phyloP scores from a whole-genome alignment of 2,113 vertebrate species.

The Pitta sordida region DNA sequence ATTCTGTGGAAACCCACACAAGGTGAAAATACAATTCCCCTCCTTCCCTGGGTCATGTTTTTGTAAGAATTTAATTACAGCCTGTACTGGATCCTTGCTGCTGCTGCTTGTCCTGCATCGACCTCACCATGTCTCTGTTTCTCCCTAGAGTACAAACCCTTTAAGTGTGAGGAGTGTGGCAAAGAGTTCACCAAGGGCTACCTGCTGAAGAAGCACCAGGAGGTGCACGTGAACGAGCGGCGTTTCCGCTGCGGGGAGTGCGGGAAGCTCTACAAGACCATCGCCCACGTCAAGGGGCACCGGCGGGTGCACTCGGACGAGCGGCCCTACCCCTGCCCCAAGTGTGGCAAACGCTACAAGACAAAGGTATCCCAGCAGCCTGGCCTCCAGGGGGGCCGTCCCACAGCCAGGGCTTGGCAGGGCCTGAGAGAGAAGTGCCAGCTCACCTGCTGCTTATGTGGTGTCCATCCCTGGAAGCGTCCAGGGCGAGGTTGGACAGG shows the following conservation, averaged over 20 bases:
- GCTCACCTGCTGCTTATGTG: accelerated
- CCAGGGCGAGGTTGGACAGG: accelerated
- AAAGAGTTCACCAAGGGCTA: constrained; percentile 95
- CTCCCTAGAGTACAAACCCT: constrained; percentile 84
- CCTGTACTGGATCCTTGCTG: accelerated
- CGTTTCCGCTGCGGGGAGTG: constrained; percentile 96
- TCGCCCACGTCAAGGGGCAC: constrained; percentile 93
- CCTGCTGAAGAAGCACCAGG: constrained; percentile 94
- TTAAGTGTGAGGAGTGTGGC: constrained; percentile 85
- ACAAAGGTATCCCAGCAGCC: constrained; percentile 81
- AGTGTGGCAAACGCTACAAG: constrained; percentile 94
- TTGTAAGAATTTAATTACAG: not conserved
- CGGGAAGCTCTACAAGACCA: constrained; percentile 95
- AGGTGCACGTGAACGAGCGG: constrained; percentile 88
- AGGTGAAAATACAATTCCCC: not conserved
- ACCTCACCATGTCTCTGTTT: not conserved
- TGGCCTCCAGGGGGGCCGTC: not conserved
- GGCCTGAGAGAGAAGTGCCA: not conserved
- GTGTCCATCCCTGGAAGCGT: not conserved
- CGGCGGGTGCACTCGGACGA: constrained; percentile 92
- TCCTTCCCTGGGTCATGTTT: not conserved
- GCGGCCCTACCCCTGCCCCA: constrained; percentile 85
- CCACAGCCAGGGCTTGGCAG: not conserved
- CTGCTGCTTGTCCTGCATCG: not conserved
- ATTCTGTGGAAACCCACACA: not conserved